These are phyloP conservation scores for Halisarca cf. caerulea DNA, from an alignment of 37 sponge, comb jelly and placozoan species.

Conservation along the genomic window DNA sequence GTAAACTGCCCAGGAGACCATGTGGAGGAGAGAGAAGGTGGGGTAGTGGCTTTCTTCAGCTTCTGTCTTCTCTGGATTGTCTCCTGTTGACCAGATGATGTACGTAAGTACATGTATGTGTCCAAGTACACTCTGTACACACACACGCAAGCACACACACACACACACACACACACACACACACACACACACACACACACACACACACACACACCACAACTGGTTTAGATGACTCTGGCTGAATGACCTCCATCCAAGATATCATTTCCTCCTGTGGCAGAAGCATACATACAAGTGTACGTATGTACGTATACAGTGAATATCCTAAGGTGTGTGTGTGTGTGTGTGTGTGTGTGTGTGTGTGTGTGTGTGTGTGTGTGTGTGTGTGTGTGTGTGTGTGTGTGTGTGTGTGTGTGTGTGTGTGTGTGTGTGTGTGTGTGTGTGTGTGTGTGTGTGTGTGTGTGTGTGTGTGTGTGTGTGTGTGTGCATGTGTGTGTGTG, in stretches of 20 bases:
- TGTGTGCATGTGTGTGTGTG: neutral
- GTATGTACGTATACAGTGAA: neutral
- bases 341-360: neutral
- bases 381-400: conserved; percentile 20
- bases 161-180: too few species aligned
- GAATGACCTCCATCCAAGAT: conserved; percentile 68
- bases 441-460: conserved; percentile 25
- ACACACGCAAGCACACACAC: too few species aligned
- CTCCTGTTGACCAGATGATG: too few species aligned
- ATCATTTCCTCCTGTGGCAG: conserved; percentile 55
- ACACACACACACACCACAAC: neutral
- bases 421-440: conserved; percentile 35
- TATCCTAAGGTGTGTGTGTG: neutral
- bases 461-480: neutral
- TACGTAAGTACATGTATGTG: too few species aligned
- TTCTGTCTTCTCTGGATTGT: too few species aligned
- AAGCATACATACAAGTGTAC: neutral
- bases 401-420: conserved; percentile 23
- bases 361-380: neutral
- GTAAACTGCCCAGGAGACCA: too few species aligned
- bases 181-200: too few species aligned
- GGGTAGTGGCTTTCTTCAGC: neutral
- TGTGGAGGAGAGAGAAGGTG: neutral
- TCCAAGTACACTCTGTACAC: too few species aligned
- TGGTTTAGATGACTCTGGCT: conserved; percentile 38